These are phyloP conservation scores for Xerus inauris DNA, from an alignment of 2,113 vertebrate genomes.

Conservation along the genomic window DNA sequence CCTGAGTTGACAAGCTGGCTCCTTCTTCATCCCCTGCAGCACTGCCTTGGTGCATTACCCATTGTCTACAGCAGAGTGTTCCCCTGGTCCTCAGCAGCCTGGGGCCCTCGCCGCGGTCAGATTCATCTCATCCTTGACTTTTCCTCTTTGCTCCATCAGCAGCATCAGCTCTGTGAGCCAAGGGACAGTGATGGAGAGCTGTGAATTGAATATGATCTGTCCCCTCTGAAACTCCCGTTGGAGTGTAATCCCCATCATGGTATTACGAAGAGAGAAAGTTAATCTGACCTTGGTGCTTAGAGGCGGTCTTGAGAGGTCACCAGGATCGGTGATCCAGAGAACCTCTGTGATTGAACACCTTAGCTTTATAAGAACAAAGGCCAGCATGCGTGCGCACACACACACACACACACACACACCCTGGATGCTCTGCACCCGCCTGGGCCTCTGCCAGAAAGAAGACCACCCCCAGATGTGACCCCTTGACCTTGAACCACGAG, in stretches of 20 bases:
- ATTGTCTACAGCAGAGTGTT: not conserved
- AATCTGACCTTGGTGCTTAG: not conserved
- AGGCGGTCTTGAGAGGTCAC: not conserved
- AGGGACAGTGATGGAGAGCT: not conserved
- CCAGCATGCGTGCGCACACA: not conserved
- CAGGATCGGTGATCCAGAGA: not conserved
- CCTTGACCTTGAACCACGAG: not conserved
- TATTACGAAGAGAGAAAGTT: not conserved
- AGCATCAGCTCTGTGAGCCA: not conserved
- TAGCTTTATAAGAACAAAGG: not conserved
- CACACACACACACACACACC: too few species aligned
- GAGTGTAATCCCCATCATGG: not conserved
- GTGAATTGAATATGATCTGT: not conserved
- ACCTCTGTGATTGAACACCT: not conserved
- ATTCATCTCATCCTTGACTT: not conserved
- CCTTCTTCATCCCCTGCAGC: not conserved
- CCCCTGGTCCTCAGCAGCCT: too few species aligned
- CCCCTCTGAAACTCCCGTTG: too few species aligned
- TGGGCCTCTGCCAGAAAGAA: not conserved
- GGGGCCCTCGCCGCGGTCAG: not conserved
- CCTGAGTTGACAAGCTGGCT: not conserved
- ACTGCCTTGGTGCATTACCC: accelerated
- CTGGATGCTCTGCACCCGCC: not conserved
- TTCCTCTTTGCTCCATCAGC: not conserved
- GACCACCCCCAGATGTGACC: too few species aligned